phyloP scores from a whole-genome alignment of 2,797 vertebrate species.

The Acanthis flammea region DNA sequence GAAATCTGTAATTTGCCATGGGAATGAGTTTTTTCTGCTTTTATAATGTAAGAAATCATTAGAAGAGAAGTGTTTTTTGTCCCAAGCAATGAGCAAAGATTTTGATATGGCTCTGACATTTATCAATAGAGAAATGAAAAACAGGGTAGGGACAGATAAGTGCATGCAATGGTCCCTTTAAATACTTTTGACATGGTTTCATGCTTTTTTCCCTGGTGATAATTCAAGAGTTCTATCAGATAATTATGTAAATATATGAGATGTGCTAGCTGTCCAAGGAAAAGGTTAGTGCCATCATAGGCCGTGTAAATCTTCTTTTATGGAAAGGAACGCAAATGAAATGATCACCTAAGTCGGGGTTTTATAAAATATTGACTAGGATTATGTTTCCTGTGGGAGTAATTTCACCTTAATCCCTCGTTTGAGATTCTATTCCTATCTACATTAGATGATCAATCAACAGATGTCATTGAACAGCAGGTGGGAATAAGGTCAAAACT shows the following conservation, averaged over 20 bases:
- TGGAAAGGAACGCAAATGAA: conserved; percentile 68
- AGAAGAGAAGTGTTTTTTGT: not conserved
- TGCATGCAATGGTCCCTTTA: not conserved
- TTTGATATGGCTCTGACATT: not conserved
- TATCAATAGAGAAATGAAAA: not conserved
- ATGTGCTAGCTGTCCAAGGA: conserved; percentile 35
- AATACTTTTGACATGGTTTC: conserved; percentile 4
- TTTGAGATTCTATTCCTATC: conserved; percentile 65
- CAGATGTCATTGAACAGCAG: conserved; percentile 40
- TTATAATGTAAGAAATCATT: not conserved
- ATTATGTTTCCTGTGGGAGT: conserved; percentile 67
- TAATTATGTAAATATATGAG: conserved; percentile 71
- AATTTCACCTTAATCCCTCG: conserved; percentile 72
- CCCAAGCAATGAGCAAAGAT: not conserved
- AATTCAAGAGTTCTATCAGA: conserved; percentile 54
- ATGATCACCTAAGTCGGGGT: conserved; percentile 60
- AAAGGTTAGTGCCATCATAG: conserved; percentile 67
- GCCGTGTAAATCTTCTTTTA: conserved; percentile 71
- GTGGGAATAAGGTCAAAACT: conserved; percentile 68
- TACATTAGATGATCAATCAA: conserved; percentile 61
- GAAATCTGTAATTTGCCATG: not conserved
- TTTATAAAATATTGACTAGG: conserved; percentile 72
- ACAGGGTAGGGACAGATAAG: not conserved
- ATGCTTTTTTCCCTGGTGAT: not conserved
- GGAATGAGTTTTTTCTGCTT: not conserved